Percentiles rank a stretch among this genome's conserved stretches.
Evolutionary conservation across 2,888 invertebrate genomes (phyloP).

Genomic region (Spilarctia lutea): DNA sequence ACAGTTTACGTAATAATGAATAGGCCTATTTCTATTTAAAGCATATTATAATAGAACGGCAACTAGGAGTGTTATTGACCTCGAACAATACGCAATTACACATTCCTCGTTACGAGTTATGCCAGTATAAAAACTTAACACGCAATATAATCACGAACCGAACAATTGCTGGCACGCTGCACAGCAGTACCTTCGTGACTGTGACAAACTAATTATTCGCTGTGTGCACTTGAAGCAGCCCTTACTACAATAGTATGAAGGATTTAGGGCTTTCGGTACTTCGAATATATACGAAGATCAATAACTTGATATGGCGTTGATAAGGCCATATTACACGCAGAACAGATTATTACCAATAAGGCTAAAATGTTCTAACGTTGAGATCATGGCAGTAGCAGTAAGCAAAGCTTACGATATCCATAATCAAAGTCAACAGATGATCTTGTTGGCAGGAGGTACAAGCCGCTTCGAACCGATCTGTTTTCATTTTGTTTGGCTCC

Average conservation of each 20-base stretch:
- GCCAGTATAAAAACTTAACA: conserved; percentile 38
- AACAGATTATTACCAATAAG: neutral
- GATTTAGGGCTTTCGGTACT: neutral
- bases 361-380: neutral
- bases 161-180: conserved; percentile 19
- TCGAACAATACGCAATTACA: conserved; percentile 52
- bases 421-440: too few relatives aligned
- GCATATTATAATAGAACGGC: conserved; percentile 26
- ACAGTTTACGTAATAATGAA: conserved; percentile 23
- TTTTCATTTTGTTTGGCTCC: neutral
- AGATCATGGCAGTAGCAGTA: neutral
- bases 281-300: neutral
- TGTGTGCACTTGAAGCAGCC: conserved; percentile 9
- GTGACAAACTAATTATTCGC: conserved; percentile 14
- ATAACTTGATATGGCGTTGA: neutral
- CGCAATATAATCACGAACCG: conserved; percentile 43
- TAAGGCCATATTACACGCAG: neutral
- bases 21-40: conserved; percentile 24
- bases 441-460: too few relatives aligned
- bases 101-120: conserved; percentile 41
- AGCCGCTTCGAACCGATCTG: too few relatives aligned
- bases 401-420: too few relatives aligned
- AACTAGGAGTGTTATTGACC: conserved; percentile 43
- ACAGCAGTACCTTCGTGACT: conserved; percentile 25
- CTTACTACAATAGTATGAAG: conserved; percentile 6